Evolutionary conservation across 2,888 invertebrate genomes (phyloP).

Genomic region (Dromius quadrimaculatus): DNA sequence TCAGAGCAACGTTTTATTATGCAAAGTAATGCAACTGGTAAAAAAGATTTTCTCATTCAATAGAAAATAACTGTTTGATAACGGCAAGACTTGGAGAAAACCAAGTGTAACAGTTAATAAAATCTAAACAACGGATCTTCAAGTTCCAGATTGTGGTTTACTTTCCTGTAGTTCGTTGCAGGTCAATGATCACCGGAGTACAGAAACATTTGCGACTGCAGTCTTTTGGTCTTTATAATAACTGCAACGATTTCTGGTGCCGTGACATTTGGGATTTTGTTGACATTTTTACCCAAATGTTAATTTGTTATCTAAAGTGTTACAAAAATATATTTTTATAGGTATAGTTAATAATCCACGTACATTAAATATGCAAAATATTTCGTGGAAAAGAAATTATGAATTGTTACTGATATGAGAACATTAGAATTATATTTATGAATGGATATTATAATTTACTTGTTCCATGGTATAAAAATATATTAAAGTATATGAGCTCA

Average conservation of each 20-base stretch:
- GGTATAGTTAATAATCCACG: not conserved
- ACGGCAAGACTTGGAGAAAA: constrained; percentile 11
- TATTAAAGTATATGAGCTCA: no score
- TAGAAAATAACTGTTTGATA: constrained; percentile 13
- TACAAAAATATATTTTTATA: not conserved
- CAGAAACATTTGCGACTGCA: no score
- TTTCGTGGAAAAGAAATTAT: no score
- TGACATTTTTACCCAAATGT: constrained; percentile 32
- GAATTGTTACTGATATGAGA: no score
- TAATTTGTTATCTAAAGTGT: constrained; percentile 10
- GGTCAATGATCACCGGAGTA: constrained; percentile 12
- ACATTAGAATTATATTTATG: no score
- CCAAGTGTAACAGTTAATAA: constrained; percentile 14
- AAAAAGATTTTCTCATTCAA: not conserved
- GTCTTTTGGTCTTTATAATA: no score
- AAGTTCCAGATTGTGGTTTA: constrained; percentile 19
- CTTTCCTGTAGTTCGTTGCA: constrained; percentile 17
- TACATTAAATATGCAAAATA: not conserved
- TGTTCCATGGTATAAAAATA: no score
- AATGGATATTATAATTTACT: no score
- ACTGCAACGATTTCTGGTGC: not conserved
- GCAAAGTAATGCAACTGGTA: no score
- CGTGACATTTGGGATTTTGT: constrained; percentile 21
- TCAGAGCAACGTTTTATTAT: no score
- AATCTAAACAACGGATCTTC: constrained; percentile 21